A percentile compares a stretch with the other conserved stretches of the same genome.
These are phyloP conservation scores for Vireo griseus DNA, from an alignment of 2,797 vertebrate genomes.

Conservation along the genomic window DNA sequence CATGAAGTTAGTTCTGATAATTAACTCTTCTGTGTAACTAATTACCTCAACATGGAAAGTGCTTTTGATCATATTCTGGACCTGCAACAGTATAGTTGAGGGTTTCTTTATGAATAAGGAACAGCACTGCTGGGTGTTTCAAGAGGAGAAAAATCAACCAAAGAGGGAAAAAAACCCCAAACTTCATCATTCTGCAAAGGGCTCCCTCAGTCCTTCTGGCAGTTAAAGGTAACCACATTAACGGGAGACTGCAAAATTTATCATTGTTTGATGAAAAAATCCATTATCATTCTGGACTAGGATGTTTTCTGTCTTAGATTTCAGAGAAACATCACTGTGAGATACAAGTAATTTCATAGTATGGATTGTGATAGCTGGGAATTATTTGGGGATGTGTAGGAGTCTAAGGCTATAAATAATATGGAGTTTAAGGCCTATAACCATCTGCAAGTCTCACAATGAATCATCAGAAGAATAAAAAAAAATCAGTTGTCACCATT, in stretches of 20 bases:
- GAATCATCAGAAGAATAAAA: background rate
- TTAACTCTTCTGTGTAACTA: background rate
- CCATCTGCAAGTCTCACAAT: background rate
- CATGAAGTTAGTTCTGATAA: background rate
- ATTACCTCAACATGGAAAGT: background rate
- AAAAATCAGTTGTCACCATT: background rate
- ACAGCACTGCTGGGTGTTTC: background rate
- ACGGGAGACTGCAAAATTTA: background rate
- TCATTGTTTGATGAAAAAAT: background rate
- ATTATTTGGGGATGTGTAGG: background rate
- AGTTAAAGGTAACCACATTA: background rate
- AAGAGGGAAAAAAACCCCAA: accelerated
- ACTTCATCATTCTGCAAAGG: background rate
- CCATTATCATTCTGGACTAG: background rate
- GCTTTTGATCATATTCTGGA: background rate
- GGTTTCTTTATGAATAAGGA: background rate
- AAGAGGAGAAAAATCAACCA: background rate
- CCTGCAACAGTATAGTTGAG: background rate
- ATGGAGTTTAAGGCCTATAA: background rate
- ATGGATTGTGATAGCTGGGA: background rate
- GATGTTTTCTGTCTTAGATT: background rate
- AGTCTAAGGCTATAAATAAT: background rate
- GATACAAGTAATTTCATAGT: background rate
- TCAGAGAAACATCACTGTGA: background rate
- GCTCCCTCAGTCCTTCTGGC: background rate